Percentiles rank a stretch among this genome's conserved stretches.
Conservation (phyloP, 2,797 vertebrate genomes). For the Pygocentrus nattereri region DNA sequence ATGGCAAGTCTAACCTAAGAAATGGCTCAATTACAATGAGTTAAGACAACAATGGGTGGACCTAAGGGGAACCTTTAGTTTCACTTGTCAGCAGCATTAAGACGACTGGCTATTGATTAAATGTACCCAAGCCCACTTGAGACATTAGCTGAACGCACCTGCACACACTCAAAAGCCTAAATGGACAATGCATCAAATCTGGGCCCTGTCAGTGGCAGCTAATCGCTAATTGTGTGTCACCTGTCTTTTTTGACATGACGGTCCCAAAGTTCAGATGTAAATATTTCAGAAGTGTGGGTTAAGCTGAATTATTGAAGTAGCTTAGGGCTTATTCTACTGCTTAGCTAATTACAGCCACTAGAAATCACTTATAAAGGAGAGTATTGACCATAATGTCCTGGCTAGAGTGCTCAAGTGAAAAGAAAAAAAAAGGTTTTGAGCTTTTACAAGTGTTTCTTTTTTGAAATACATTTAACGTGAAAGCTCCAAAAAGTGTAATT, state of each 20-base stretch:
- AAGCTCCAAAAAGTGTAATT: background rate
- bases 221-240: constrained; percentile 63
- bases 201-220: constrained; percentile 39
- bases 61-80: constrained; percentile 18
- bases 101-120: constrained; percentile 36
- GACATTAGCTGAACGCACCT: background rate
- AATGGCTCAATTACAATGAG: constrained; percentile 36
- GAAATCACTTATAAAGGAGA: constrained; percentile 52
- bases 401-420: constrained; percentile 17
- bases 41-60: constrained; percentile 5
- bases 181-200: background rate
- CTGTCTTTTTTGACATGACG: constrained; percentile 47
- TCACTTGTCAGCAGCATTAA: constrained; percentile 33
- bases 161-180: background rate
- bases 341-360: constrained; percentile 73
- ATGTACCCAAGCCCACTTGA: background rate
- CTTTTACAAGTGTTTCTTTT: background rate
- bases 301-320: constrained; percentile 75
- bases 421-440: background rate
- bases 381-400: constrained; percentile 56
- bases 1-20: background rate
- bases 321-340: constrained; percentile 66
- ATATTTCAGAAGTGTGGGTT: constrained; percentile 71
- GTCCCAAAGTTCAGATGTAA: constrained; percentile 65
- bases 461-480: background rate